Percentiles rank a stretch among this genome's conserved stretches.
Evolutionary conservation across 1,140 invertebrate genomes (phyloP).

Genomic region (Diorhabda carinulata): DNA sequence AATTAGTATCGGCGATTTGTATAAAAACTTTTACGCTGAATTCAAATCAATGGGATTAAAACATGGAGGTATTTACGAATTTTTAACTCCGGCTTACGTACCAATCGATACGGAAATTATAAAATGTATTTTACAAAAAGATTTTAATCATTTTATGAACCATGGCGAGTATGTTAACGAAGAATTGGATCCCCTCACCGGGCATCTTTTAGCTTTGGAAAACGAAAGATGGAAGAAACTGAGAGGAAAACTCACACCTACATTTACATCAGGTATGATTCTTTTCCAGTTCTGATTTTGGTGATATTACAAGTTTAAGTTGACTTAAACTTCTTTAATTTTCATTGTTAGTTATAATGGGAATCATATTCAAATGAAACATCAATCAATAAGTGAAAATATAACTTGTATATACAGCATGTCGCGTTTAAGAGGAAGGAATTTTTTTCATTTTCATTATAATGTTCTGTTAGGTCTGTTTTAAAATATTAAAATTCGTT

Average conservation of each 20-base stretch:
- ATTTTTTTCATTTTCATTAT: no score
- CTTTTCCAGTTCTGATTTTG: background rate
- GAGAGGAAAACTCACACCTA: constrained; percentile 49
- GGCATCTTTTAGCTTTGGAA: constrained; percentile 48
- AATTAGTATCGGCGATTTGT: constrained; percentile 30
- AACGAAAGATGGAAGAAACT: constrained; percentile 51
- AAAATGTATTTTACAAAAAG: constrained; percentile 47
- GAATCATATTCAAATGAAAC: no score
- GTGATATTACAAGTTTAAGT: background rate
- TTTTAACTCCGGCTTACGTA: constrained; percentile 19
- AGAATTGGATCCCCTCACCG: constrained; percentile 48
- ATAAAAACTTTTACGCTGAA: constrained; percentile 32
- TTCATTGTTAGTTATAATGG: no score
- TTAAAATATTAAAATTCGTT: no score
- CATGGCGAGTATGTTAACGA: constrained; percentile 45
- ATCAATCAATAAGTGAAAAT: no score
- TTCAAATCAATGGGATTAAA: constrained; percentile 36
- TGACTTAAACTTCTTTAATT: no score
- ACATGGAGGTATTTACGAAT: constrained; percentile 23
- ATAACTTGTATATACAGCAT: no score
- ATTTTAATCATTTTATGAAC: constrained; percentile 51
- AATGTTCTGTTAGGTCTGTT: no score
- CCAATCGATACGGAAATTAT: constrained; percentile 51
- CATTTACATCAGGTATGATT: constrained; percentile 51
- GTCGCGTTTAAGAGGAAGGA: no score